Base-by-base conservation (phyloP, 2,888 invertebrate genomes). In the Teleiodes luculella region DNA sequence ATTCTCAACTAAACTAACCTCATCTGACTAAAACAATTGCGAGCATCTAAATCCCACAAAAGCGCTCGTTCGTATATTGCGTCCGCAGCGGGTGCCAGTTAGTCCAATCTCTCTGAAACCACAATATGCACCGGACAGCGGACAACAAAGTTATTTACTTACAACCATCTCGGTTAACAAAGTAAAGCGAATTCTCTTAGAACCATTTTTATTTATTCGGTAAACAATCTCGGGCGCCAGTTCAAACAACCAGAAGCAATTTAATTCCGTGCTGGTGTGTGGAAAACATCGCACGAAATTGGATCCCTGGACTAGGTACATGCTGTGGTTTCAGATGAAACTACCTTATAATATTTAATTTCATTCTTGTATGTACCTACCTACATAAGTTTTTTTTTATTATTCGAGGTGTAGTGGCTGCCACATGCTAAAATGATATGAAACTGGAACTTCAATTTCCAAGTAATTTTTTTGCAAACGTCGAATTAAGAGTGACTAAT, bases 231-330 rank as follows among this genome's bases (percentile, higher is more conserved):
- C 57, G 36, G 49, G 36, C 37, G 16, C 49, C 39, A 18, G 48
- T 35, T 35, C 48, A 48, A 48, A 48, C 62, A 57, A 59, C 64
- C 24, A 56, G 60, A 58, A 63, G 68, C 70, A 70, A 73, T 72
- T 70, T 67, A 64, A 72, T 73, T 70, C 62, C 52, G 63, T 66
- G 61, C 61, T 65, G 68, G 68, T 67, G 70, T 68, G 59, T 59
- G 60, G 61, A 63, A 65, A 71, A 70, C 37, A 35, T 13, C 33
- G 35, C 13, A 16, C 24, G 13, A 48, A 47, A 48, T 48, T 48
- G 48, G 35, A 43, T 43, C 43, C 24, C 4, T n/a, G 1, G 43
- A 11, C 33, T 24, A 20, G 2, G 5, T 39, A 20, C 28, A 28
- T 41, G 20, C 11, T 18, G 3, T 18, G 18, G 10, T 8, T 8